These are phyloP conservation scores for Myioborus miniatus DNA, from an alignment of 2,797 vertebrate species.

Conservation along the genomic window DNA sequence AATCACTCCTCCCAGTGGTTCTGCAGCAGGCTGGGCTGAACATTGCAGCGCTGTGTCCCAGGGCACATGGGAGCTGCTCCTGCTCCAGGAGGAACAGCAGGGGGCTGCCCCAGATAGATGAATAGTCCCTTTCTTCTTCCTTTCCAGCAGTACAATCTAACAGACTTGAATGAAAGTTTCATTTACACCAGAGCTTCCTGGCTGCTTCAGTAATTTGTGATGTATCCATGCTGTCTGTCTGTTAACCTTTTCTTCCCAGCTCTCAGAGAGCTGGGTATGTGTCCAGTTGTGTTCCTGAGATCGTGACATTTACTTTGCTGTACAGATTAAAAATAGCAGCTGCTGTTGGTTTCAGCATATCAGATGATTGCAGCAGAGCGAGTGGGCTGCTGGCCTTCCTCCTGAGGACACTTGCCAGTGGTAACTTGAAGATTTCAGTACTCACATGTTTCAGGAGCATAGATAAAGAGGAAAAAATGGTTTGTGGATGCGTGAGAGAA, in stretches of 20 bases:
- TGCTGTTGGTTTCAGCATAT: neutral
- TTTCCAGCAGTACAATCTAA: neutral
- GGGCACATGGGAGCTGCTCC: neutral
- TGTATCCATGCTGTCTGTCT: neutral
- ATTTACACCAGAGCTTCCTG: neutral
- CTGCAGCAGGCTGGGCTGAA: neutral
- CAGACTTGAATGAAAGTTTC: neutral
- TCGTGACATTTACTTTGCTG: slow-evolving; percentile 15
- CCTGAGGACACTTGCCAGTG: neutral
- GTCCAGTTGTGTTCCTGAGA: neutral
- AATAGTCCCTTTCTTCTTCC: slow-evolving; percentile 1
- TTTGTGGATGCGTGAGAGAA: neutral
- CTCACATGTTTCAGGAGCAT: rapidly evolving
- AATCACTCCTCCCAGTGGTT: neutral
- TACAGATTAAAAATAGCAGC: slow-evolving; percentile 55
- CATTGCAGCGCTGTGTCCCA: neutral
- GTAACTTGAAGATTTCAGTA: neutral
- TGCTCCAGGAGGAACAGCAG: neutral
- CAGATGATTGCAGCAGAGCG: neutral
- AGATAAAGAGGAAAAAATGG: neutral
- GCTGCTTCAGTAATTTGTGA: neutral
- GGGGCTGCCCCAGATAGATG: slow-evolving; percentile 28
- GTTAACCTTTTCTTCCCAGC: neutral
- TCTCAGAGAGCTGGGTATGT: neutral
- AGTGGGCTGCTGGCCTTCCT: neutral